Base-by-base conservation (phyloP, 2,888 invertebrate genomes). In the Choreutis nemorana region DNA sequence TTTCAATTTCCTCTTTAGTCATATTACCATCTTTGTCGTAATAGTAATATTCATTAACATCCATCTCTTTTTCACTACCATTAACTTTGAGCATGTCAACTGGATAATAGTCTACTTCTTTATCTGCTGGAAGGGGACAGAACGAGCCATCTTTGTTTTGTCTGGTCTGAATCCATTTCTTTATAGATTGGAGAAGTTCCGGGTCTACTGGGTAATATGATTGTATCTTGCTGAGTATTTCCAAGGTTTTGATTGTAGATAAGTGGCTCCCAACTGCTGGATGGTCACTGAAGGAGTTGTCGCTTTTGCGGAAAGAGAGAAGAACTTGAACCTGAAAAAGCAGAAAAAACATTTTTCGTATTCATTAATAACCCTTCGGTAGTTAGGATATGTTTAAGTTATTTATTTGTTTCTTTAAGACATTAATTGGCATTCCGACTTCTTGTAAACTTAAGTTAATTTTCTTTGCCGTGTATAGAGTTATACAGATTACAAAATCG, bases 221-320 rank as follows among this genome's bases (percentile, higher is more conserved):
- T 46, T 86, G 86, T 12, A 84, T 81, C 52, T 82, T 83, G 2
- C 81, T 70, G 1, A 86, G 57, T 3, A 84, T 82, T 48, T 85
- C 84, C 4, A 86, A 50, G 9, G 82, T 82, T 41, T 80, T 75
- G 2, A 86, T 79, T 0, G 86, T 85, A 0, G 81, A 79, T 34
- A 81, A 57, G 39, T 84, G 84, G 40, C 85, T 85, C 32, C 81
- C 82, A 48, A 85, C 71, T 42, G 81, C 81, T 35, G 82, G 84
- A 36, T 86, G 86, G 32, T 86, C 86, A 32, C 86, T 85, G 52
- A 86, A 86, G 0, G 85, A 86, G 40, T 84, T 83, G 50, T 86
- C 86, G n/a, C 60, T 73, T 50, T 83, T 85, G 5, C 83, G 73
- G 57, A 84, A 86, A 0, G 83, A 81, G 1, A 86, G 57, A 4